Conservation (phyloP, 2,888 invertebrate genomes). For the Lymantria dispar region DNA sequence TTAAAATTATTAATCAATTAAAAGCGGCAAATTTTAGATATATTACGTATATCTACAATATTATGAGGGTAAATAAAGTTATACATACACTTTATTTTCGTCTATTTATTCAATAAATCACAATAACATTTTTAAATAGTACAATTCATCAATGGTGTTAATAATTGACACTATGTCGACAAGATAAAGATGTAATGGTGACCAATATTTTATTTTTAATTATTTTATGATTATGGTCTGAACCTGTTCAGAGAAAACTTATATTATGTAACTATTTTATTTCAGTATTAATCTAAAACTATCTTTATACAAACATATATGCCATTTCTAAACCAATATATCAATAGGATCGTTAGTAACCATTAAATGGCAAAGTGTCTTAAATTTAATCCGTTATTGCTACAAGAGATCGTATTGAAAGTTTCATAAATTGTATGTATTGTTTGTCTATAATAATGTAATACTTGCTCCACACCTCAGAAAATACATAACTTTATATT, state of each 20-base stretch:
- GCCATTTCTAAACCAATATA: not conserved
- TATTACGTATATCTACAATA: too few relatives aligned
- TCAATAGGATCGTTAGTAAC: not conserved
- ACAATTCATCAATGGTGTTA: slow-evolving; percentile 41
- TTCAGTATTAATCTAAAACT: not conserved
- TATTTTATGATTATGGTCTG: too few relatives aligned
- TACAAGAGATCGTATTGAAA: not conserved
- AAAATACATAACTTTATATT: not conserved
- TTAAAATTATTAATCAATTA: too few relatives aligned
- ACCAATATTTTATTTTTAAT: too few relatives aligned
- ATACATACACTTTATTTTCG: slow-evolving; percentile 4
- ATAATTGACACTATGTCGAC: slow-evolving; percentile 47
- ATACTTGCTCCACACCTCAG: not conserved
- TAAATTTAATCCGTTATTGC: not conserved
- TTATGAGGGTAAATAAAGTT: not conserved
- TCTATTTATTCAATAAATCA: slow-evolving; percentile 43
- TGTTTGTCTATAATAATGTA: not conserved
- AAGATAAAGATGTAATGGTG: not conserved
- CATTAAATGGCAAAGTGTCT: not conserved
- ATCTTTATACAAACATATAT: not conserved
- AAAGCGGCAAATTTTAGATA: too few relatives aligned
- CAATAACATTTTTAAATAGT: slow-evolving; percentile 49
- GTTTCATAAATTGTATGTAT: not conserved
- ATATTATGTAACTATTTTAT: not conserved
- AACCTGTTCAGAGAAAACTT: not conserved